Evolutionary conservation across 2,797 vertebrate genomes (phyloP).

Genomic region (Prunella strophiata): DNA sequence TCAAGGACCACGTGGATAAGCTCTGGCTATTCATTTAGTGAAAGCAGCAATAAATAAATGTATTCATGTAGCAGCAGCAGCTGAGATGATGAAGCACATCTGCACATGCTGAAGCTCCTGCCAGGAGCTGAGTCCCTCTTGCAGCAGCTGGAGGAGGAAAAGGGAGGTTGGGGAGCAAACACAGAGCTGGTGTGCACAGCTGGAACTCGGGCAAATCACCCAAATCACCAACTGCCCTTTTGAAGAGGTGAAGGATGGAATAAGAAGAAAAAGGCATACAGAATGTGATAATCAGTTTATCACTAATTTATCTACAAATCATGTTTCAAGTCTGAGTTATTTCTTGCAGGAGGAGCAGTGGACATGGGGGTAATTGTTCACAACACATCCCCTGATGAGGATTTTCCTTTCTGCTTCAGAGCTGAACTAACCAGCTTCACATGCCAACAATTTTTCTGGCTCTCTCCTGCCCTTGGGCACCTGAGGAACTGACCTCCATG

Average conservation of each 20-base stretch:
- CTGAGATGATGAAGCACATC: background rate
- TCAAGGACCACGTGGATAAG: background rate
- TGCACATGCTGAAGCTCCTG: background rate
- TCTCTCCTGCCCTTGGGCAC: background rate
- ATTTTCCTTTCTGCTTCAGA: background rate
- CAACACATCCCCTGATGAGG: background rate
- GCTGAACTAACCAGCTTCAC: background rate
- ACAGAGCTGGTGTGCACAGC: background rate
- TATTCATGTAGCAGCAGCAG: background rate
- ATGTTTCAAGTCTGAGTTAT: background rate
- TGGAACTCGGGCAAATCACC: background rate
- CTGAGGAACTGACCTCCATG: background rate
- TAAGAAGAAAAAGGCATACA: background rate
- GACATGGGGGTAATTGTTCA: background rate
- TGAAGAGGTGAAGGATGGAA: background rate
- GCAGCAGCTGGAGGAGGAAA: background rate
- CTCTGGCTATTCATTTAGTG: background rate
- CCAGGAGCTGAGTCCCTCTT: background rate
- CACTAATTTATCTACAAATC: background rate
- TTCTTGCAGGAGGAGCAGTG: background rate
- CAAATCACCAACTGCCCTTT: background rate
- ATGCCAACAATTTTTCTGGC: background rate
- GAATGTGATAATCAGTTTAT: background rate
- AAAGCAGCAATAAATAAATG: background rate
- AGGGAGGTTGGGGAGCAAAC: background rate